Conservation (phyloP, 2,113 vertebrate genomes). For the mouse (Mus musculus) region GRCm39 chr5:20423001-20423500, state of each 20-base stretch:
- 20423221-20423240: background rate
- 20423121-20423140: too few species aligned
- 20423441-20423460: background rate
- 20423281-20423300: background rate
- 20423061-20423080: background rate
- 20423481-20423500: background rate
- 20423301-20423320: background rate
- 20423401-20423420: background rate
- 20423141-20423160: too few species aligned
- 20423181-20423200: background rate
- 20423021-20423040: background rate
- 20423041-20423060: too few species aligned
- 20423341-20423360: too few species aligned
- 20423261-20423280: background rate
- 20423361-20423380: background rate
- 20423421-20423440: constrained; percentile 28
- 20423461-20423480: background rate
- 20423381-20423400: background rate
- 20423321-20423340: background rate
- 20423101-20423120: background rate
- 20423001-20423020: background rate
- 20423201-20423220: background rate
- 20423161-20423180: background rate
- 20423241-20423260: too few species aligned
- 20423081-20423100: background rate